Percentiles rank a stretch among this genome's conserved stretches.
phyloP scores from a whole-genome alignment of 1,140 invertebrate genomes.

The Doryteuthis pealeii region DNA sequence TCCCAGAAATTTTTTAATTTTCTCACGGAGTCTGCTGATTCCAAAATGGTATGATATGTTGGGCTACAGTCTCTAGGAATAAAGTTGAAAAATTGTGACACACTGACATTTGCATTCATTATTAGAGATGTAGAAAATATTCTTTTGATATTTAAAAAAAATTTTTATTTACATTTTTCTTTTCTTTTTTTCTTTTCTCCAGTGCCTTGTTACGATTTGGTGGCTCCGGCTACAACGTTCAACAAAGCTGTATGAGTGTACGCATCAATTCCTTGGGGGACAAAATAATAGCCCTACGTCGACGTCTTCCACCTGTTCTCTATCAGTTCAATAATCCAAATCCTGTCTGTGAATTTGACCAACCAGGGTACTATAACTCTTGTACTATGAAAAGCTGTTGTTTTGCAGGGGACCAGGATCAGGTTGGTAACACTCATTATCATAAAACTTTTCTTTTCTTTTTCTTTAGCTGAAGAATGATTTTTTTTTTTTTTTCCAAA shows the following conservation, averaged over 20 bases:
- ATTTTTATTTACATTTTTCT: too few relatives aligned
- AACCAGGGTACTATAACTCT: constrained; percentile 90
- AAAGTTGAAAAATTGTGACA: too few relatives aligned
- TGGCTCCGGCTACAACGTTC: constrained; percentile 65
- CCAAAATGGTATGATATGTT: too few relatives aligned
- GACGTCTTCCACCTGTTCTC: constrained; percentile 80
- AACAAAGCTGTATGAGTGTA: constrained; percentile 86
- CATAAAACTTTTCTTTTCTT: not conserved
- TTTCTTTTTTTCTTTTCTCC: constrained; percentile 16
- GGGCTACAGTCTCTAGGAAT: too few relatives aligned
- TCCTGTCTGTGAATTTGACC: constrained; percentile 82
- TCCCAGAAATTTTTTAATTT: too few relatives aligned
- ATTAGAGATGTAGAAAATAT: too few relatives aligned
- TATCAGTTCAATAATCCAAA: constrained; percentile 71
- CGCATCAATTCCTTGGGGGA: constrained; percentile 81
- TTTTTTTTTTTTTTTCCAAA: too few relatives aligned
- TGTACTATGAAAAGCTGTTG: constrained; percentile 96
- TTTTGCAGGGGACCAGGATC: constrained; percentile 87
- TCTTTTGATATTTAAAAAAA: too few relatives aligned
- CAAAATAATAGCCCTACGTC: constrained; percentile 77
- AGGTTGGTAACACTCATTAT: constrained; percentile 52
- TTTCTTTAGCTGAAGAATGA: too few relatives aligned
- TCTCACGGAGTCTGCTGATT: too few relatives aligned
- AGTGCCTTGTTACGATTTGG: constrained; percentile 69
- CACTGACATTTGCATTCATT: too few relatives aligned